A percentile compares a stretch with the other conserved stretches of the same genome.
Evolutionary conservation across 1,140 invertebrate species (phyloP).

Genomic region (Drosophila malerkotliana): DNA sequence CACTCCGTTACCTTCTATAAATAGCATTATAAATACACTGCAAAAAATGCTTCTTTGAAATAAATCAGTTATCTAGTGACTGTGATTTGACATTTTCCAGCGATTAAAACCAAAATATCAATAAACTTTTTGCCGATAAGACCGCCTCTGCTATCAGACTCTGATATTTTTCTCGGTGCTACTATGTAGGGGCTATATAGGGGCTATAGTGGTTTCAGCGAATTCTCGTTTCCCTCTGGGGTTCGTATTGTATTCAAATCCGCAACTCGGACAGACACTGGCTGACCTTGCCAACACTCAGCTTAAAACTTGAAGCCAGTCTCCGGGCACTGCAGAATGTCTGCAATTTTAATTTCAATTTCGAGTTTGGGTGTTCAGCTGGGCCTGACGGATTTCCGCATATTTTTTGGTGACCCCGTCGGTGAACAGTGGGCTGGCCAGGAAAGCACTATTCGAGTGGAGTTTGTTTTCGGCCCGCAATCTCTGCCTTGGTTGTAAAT

Average conservation of each 20-base stretch:
- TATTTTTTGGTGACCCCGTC: slow-evolving; percentile 41
- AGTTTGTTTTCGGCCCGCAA: slow-evolving; percentile 17
- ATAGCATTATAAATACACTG: background rate
- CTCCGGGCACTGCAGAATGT: slow-evolving; percentile 41
- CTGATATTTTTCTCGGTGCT: slow-evolving; percentile 17
- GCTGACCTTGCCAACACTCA: slow-evolving; percentile 67
- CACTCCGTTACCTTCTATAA: slow-evolving; percentile 57
- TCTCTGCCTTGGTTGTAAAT: slow-evolving; percentile 10
- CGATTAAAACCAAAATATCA: slow-evolving; percentile 1
- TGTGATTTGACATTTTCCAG: background rate
- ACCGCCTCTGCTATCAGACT: background rate
- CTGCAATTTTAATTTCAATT: slow-evolving; percentile 51
- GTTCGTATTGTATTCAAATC: slow-evolving; percentile 76
- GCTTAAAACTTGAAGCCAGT: slow-evolving; percentile 26
- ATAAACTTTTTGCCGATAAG: slow-evolving; percentile 6
- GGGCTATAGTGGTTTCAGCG: slow-evolving; percentile 32
- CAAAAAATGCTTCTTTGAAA: background rate
- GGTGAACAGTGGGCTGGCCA: slow-evolving; percentile 29
- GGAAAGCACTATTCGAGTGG: background rate
- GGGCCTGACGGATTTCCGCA: slow-evolving; percentile 76
- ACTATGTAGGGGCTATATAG: background rate
- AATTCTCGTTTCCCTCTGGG: slow-evolving; percentile 58
- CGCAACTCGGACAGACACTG: slow-evolving; percentile 51
- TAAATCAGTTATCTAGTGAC: background rate
- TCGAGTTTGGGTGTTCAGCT: slow-evolving; percentile 43